Conservation (phyloP, 2,113 vertebrate genomes). For the Tupaia chinensis region DNA sequence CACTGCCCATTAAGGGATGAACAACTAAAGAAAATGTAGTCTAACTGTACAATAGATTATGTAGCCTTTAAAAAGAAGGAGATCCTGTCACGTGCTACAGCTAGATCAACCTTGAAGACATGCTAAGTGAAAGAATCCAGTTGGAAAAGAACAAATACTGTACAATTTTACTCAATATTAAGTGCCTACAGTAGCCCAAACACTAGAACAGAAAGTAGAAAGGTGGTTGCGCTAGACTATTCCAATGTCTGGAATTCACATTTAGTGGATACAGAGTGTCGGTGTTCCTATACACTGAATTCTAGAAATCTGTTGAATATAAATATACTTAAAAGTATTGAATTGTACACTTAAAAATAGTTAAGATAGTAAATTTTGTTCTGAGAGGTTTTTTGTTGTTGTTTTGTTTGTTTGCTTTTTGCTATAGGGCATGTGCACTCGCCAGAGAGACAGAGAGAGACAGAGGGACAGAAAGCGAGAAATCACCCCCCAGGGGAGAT, state of each 20-base stretch:
- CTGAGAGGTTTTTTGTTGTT: too few species aligned
- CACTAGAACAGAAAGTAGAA: not conserved
- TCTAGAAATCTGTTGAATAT: slow-evolving; percentile 5
- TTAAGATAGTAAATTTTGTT: not conserved
- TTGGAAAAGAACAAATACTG: not conserved
- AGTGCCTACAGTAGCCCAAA: not conserved
- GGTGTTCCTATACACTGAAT: not conserved
- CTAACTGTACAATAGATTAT: not conserved
- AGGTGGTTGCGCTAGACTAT: not conserved
- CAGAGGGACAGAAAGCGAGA: too few species aligned
- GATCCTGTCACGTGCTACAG: not conserved
- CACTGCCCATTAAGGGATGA: not conserved
- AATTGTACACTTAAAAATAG: not conserved
- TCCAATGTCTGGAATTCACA: not conserved
- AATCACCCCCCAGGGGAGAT: too few species aligned
- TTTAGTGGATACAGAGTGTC: not conserved
- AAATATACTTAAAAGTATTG: slow-evolving; percentile 32
- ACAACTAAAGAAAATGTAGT: not conserved
- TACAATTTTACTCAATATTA: not conserved
- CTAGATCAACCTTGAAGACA: not conserved
- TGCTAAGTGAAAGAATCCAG: not conserved
- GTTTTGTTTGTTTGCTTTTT: too few species aligned
- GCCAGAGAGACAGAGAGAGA: too few species aligned
- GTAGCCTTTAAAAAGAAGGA: not conserved
- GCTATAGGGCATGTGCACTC: too few species aligned